Base-by-base conservation (phyloP, 2,797 vertebrate genomes). In the Mus caroli region DNA sequence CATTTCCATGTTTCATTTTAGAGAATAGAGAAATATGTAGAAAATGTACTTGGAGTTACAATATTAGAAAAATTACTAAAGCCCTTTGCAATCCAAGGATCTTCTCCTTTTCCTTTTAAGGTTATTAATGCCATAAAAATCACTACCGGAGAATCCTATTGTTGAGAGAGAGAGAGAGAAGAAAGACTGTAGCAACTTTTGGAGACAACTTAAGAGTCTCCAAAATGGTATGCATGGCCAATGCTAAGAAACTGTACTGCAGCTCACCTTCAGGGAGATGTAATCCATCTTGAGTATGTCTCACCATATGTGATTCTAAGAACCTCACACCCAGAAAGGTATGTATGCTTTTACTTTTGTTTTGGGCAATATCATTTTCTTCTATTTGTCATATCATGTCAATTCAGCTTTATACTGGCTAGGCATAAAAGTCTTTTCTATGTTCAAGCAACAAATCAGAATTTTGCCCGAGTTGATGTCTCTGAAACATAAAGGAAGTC, bases 11-110 rank as follows among this genome's bases (percentile, higher is more conserved):
- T 75, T 83, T 86, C 13, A 58, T 77, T 94, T 97, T 37, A 82
- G 3, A 75, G 31, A 11, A 60, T 62, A 77, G 50, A 77, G 56
- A 79, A 62, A 77, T 75, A 64, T 8, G 54, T 34, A 52, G 34
- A 89, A 91, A 86, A 67, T 0, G 17, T 31, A 34, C 1, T 3
- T 37, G 34, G 71, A 34, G 3, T 43, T 88, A 26, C 11, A 67
- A 91, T 43, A 9, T 94, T 76, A 67, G 80, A 88, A 84, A 94
- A 92, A 37, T 40, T 89, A 43, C 87, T 77, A 12, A 46, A 46
- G 37, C 28, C 5, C 26, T 84, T 62, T 46, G 34, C 4, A 73
- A 3, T 2, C 0, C n/a, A 69, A 86, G 3, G 37, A 15, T 2
- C 60, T 84, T 54, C 22, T 54, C 20, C 0, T 26, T 40, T 73